These are phyloP conservation scores for Ancistrus triradiatus DNA, from an alignment of 2,113 vertebrate species.

Conservation along the genomic window DNA sequence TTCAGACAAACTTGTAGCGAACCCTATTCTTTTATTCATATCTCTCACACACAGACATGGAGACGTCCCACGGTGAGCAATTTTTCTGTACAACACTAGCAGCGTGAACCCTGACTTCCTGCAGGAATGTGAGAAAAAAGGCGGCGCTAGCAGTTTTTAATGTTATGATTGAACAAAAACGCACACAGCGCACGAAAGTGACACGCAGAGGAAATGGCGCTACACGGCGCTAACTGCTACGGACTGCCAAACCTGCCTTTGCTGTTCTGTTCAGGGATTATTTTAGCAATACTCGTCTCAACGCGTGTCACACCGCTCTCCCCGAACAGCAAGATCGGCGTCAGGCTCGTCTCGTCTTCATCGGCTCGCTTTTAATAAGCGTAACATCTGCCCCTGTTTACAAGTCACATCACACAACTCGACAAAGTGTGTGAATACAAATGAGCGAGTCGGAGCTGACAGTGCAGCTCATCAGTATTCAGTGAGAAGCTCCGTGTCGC, in stretches of 20 bases:
- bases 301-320: neutral
- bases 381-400: constrained; percentile 19
- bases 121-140: constrained; percentile 4
- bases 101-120: neutral
- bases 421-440: constrained; percentile 18
- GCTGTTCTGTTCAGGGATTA: neutral
- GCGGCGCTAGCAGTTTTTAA: neutral
- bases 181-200: neutral
- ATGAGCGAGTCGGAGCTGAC: neutral
- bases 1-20: too few species aligned
- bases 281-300: constrained; percentile 2
- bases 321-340: neutral
- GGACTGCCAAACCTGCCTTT: neutral
- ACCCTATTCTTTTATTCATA: too few species aligned
- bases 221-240: neutral
- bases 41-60: too few species aligned
- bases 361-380: constrained; percentile 11
- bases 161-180: neutral
- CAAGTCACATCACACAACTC: constrained; percentile 18
- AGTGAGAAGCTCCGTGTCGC: neutral
- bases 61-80: constrained; percentile 8
- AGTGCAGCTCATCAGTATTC: constrained; percentile 10
- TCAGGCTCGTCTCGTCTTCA: neutral
- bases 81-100: constrained; percentile 11
- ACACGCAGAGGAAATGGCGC: too few species aligned